Percentiles rank a stretch among this genome's conserved stretches.
Conservation (phyloP, 2,888 invertebrate species). For the Dusona sp. region DNA sequence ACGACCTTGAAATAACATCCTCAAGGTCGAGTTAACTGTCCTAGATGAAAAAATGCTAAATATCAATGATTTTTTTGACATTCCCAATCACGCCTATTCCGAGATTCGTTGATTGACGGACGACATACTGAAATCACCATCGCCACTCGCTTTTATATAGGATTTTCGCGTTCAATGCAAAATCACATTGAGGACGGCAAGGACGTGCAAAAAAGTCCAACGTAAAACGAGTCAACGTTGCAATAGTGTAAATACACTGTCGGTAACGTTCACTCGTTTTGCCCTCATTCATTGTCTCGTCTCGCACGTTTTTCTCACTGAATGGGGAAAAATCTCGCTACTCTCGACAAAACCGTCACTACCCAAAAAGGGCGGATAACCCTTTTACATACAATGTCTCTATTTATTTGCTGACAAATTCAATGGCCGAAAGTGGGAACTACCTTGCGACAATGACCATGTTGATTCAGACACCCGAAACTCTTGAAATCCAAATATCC, state of each 20-base stretch:
- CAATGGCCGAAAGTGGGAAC: constrained; percentile 52
- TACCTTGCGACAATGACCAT: constrained; percentile 48
- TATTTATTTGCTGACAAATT: constrained; percentile 76
- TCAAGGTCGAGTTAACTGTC: background rate
- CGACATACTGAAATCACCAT: constrained; percentile 6
- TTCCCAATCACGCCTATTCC: background rate
- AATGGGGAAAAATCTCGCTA: constrained; percentile 62
- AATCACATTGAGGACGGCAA: constrained; percentile 25
- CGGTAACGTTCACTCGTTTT: constrained; percentile 39
- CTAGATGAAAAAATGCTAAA: background rate
- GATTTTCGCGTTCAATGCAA: constrained; percentile 24
- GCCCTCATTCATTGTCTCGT: constrained; percentile 38
- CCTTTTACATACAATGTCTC: constrained; percentile 74
- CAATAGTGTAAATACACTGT: constrained; percentile 35
- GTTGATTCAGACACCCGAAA: constrained; percentile 32
- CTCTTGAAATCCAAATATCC: background rate
- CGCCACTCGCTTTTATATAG: background rate
- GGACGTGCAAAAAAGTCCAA: constrained; percentile 12
- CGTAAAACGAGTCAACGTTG: constrained; percentile 27
- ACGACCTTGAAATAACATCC: background rate
- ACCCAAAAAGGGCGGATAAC: constrained; percentile 76
- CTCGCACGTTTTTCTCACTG: constrained; percentile 53
- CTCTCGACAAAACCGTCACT: constrained; percentile 39
- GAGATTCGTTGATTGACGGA: background rate
- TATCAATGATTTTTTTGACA: background rate